phyloP scores from a whole-genome alignment of 2,113 vertebrate genomes.

The Baryphthengus martii region DNA sequence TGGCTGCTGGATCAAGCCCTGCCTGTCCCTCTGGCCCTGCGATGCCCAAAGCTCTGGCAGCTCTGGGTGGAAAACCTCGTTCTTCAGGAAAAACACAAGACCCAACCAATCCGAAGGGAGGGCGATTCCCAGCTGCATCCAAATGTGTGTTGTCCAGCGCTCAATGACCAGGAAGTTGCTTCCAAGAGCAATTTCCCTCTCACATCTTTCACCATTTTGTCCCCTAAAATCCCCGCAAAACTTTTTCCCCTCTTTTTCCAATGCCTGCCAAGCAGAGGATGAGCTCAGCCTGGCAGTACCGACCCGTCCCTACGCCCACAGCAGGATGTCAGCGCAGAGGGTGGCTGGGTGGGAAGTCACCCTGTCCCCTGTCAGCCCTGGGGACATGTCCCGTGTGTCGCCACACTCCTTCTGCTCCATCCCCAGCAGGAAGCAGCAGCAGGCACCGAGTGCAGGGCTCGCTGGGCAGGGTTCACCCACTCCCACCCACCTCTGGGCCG shows the following conservation, averaged over 20 bases:
- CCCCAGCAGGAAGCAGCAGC: background rate
- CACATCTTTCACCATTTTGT: background rate
- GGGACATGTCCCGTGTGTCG: rapidly evolving
- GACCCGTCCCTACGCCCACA: rapidly evolving
- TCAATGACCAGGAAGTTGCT: background rate
- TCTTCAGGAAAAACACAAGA: background rate
- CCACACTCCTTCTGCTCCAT: background rate
- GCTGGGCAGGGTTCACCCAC: background rate
- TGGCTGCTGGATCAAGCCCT: background rate
- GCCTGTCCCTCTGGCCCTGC: background rate
- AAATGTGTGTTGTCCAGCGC: background rate
- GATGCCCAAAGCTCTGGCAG: background rate
- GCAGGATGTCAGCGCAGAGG: background rate
- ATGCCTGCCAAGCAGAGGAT: no score
- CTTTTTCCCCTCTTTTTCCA: background rate
- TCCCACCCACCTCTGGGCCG: rapidly evolving
- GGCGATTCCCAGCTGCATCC: background rate
- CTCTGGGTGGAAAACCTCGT: background rate
- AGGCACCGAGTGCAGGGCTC: background rate
- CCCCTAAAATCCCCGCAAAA: background rate
- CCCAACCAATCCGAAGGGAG: background rate
- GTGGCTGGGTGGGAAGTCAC: background rate
- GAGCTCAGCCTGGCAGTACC: no score
- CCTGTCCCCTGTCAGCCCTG: background rate
- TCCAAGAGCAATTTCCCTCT: background rate